Percentiles rank a stretch among this genome's conserved stretches.
phyloP scores from a whole-genome alignment of 2,113 vertebrate genomes.

The Lamprologus tigripictilis region DNA sequence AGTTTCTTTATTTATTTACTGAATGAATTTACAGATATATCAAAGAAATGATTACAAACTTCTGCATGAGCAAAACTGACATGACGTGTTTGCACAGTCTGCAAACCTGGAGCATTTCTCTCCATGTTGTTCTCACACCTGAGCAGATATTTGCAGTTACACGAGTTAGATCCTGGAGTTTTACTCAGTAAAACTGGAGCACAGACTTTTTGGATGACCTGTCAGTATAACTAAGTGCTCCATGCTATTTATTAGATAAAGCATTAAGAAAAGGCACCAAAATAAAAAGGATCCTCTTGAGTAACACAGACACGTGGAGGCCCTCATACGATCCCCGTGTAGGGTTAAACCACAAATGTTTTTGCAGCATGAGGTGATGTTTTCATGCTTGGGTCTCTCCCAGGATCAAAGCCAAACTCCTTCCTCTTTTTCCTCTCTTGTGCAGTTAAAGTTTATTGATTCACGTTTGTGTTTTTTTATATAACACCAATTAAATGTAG shows the following conservation, averaged over 20 bases:
- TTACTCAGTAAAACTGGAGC: background rate
- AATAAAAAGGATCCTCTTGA: background rate
- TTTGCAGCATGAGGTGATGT: accelerated
- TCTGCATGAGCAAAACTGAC: background rate
- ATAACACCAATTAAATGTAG: accelerated
- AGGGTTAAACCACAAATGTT: background rate
- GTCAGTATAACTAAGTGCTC: background rate
- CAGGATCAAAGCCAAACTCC: background rate
- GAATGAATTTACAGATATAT: background rate
- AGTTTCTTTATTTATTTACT: background rate
- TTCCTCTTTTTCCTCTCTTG: background rate
- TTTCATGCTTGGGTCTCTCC: background rate
- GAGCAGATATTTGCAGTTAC: background rate
- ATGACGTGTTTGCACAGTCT: accelerated
- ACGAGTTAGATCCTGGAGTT: background rate
- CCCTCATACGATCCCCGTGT: accelerated
- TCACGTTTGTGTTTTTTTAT: background rate
- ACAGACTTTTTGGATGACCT: background rate
- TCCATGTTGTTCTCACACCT: accelerated
- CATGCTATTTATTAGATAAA: accelerated
- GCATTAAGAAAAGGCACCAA: background rate
- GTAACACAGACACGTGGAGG: background rate
- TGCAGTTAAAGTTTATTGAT: background rate
- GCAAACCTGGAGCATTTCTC: background rate
- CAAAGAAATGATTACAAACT: background rate